Conservation (phyloP, 2,113 vertebrate species). For the Thunnus thynnus region DNA sequence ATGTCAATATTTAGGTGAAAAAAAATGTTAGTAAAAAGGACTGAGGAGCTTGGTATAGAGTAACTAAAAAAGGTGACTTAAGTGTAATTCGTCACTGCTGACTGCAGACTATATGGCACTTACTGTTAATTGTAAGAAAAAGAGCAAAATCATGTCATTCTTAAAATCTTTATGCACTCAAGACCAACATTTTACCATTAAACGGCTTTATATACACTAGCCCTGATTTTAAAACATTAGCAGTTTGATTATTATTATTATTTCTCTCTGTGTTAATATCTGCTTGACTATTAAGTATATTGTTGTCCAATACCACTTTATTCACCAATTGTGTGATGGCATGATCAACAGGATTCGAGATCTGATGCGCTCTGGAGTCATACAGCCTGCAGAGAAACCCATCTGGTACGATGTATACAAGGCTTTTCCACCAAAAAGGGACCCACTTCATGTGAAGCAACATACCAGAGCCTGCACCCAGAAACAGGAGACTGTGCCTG, state of each 20-base stretch:
- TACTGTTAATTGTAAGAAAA: no score
- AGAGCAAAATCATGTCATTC: neutral
- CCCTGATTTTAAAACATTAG: neutral
- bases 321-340: neutral
- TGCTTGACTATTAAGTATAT: neutral
- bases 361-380: slow-evolving; percentile 88
- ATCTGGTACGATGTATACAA: slow-evolving; percentile 92
- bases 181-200: neutral
- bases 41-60: no score
- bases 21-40: no score
- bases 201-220: neutral
- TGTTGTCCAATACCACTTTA: neutral
- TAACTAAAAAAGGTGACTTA: no score
- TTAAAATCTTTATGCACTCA: neutral
- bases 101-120: no score
- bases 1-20: no score
- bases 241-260: neutral
- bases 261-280: neutral
- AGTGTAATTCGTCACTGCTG: no score
- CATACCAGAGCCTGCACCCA: slow-evolving; percentile 25
- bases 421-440: slow-evolving; percentile 90
- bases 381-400: slow-evolving; percentile 85
- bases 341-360: slow-evolving; percentile 85
- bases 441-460: slow-evolving; percentile 82
- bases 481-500: slow-evolving; percentile 71